Conservation (phyloP, 2,888 invertebrate species). For the Onthophagus sagittarius region DNA sequence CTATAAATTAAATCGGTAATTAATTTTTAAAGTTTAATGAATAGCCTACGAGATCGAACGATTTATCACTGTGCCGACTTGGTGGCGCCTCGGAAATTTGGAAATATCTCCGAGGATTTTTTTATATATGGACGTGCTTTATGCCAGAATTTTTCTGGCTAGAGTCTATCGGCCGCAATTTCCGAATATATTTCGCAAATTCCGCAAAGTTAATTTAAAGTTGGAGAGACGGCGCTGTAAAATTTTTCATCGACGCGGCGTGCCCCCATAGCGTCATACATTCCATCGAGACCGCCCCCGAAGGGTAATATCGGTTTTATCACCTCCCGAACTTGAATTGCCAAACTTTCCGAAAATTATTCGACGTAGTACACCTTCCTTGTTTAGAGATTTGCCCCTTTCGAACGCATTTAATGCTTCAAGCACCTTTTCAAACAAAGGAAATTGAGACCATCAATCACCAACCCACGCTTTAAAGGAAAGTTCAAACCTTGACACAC, state of each 20-base stretch:
- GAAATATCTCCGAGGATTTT: too few relatives aligned
- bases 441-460: conserved; percentile 3
- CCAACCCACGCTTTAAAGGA: not conserved
- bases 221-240: not conserved
- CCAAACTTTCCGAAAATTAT: conserved; percentile 22
- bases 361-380: not conserved
- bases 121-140: not conserved
- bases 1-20: not conserved
- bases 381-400: not conserved
- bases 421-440: not conserved
- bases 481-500: not conserved
- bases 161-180: not conserved
- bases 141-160: not conserved
- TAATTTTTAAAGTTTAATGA: not conserved
- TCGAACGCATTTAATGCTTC: not conserved
- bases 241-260: not conserved
- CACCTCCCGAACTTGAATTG: conserved; percentile 23
- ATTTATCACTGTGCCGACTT: not conserved
- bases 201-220: not conserved
- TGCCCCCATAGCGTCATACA: not conserved
- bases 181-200: not conserved
- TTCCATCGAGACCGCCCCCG: not conserved
- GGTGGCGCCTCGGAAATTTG: too few relatives aligned
- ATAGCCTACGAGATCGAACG: not conserved
- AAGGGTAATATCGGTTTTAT: conserved; percentile 21